phyloP scores from a whole-genome alignment of 1,140 invertebrate species.

The Tetraneura akinire region DNA sequence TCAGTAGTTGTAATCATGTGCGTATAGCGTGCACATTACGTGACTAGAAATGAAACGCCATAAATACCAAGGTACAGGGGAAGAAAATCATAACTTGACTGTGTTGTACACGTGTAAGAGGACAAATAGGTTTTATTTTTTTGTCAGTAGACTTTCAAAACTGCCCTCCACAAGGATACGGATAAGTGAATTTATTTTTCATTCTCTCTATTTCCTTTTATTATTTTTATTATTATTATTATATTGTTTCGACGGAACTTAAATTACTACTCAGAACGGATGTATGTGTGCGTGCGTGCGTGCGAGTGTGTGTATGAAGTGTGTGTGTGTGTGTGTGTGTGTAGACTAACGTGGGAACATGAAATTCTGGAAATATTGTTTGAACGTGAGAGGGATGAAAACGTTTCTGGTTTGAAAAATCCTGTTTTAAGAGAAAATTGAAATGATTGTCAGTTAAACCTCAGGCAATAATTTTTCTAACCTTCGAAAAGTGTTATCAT shows the following conservation, averaged over 20 bases:
- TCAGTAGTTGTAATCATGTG: slow-evolving; percentile 16
- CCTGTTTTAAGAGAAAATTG: slow-evolving; percentile 6
- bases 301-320: no score
- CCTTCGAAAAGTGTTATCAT: background rate
- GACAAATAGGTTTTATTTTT: slow-evolving; percentile 25
- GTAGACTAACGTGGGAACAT: background rate
- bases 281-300: background rate
- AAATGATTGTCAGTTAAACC: slow-evolving; percentile 10
- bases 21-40: slow-evolving; percentile 2
- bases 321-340: background rate
- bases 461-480: slow-evolving; percentile 6
- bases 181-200: background rate
- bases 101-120: slow-evolving; percentile 25
- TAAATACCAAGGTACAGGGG: background rate
- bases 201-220: no score
- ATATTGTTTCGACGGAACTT: slow-evolving; percentile 14
- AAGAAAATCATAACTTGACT: slow-evolving; percentile 32
- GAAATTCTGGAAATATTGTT: slow-evolving; percentile 25
- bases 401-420: slow-evolving; percentile 4
- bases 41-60: slow-evolving; percentile 33
- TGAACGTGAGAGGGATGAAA: slow-evolving; percentile 31
- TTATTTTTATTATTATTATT: no score
- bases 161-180: no score
- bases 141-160: background rate
- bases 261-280: background rate